phyloP scores from a whole-genome alignment of 2,797 vertebrate genomes.

The Setipinna tenuifilis region DNA sequence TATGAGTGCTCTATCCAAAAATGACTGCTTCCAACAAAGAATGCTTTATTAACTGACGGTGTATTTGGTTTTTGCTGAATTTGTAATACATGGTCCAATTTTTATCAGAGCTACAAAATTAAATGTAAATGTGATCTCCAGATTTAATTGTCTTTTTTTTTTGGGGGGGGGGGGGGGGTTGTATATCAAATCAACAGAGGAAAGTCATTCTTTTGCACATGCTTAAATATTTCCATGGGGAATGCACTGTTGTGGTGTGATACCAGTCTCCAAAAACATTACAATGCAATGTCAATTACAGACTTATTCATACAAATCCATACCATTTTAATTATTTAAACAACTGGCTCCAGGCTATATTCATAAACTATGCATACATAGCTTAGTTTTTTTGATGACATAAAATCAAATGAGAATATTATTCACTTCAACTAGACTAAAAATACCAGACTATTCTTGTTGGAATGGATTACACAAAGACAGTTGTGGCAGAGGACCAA shows the following conservation, averaged over 20 bases:
- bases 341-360: background rate
- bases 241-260: background rate
- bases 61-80: slow-evolving; percentile 54
- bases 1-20: slow-evolving; percentile 62
- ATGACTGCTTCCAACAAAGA: slow-evolving; percentile 67
- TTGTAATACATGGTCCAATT: slow-evolving; percentile 52
- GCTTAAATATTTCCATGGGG: slow-evolving; percentile 5
- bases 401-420: slow-evolving; percentile 4
- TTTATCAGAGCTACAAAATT: slow-evolving; percentile 50
- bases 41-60: slow-evolving; percentile 75
- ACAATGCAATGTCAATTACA: slow-evolving; percentile 4
- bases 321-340: slow-evolving; percentile 3
- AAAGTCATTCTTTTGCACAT: slow-evolving; percentile 45
- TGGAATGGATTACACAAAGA: slow-evolving; percentile 45
- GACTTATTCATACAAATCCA: slow-evolving; percentile 7
- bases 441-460: slow-evolving; percentile 46
- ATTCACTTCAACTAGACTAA: slow-evolving; percentile 18
- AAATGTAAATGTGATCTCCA: slow-evolving; percentile 55
- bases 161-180: background rate
- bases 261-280: background rate
- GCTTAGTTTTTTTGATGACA: background rate
- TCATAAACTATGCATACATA: background rate
- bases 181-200: slow-evolving; percentile 45
- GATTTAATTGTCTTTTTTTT: slow-evolving; percentile 20
- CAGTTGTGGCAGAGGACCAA: slow-evolving; percentile 27